Evolutionary conservation across 2,113 vertebrate genomes (phyloP), one percentile per base, ranked within the genome.

Genomic region (Indri indri): DNA sequence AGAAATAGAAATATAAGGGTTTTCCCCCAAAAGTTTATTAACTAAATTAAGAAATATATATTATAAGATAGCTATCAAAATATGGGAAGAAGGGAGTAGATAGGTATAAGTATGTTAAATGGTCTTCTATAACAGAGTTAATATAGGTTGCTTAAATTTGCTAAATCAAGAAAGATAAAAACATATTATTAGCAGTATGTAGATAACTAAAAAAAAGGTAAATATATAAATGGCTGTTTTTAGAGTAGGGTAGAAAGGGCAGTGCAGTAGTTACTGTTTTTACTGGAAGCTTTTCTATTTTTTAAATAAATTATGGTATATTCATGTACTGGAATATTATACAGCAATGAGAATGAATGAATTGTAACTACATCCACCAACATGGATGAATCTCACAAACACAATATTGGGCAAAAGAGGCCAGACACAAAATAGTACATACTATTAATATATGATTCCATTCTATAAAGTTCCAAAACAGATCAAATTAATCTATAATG

Each of bases 261-360:
- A 1, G 11, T n/a, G 2, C 8, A 65, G 61, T 54, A 80, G 77
- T 77, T 6, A 3, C 30, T 95, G 11, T 91, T 66, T 57, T 80
- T 1, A 73, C 0, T 61, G 4, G 32, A 61, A 57, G 3, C 0
- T 81, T 82, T 82, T 92, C 65, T n/a, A n/a, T n/a, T n/a, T n/a
- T n/a, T n/a, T 73, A 14, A 68, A 22, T 68, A 37, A 73, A 73
- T 42, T 27, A 37, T 42, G 70, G 40, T 73, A 40, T 73, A 27
- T 73, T 42, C 37, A 63, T 32, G 74, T n/a, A 86, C 37, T 68
- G 40, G 52, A 90, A 76, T 74, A 77, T 32, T 93, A 61, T 77
- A 70, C 45, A 91, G 71, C 12, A 74, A 91, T 22, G 42, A 96
- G 66, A 94, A 91, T 85, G 17, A 91, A 84, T 37, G 61, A 90